Evolutionary conservation across 2,888 invertebrate genomes (phyloP), one percentile per base, ranked within the genome.

Genomic region (Eutolmus rufibarbis): DNA sequence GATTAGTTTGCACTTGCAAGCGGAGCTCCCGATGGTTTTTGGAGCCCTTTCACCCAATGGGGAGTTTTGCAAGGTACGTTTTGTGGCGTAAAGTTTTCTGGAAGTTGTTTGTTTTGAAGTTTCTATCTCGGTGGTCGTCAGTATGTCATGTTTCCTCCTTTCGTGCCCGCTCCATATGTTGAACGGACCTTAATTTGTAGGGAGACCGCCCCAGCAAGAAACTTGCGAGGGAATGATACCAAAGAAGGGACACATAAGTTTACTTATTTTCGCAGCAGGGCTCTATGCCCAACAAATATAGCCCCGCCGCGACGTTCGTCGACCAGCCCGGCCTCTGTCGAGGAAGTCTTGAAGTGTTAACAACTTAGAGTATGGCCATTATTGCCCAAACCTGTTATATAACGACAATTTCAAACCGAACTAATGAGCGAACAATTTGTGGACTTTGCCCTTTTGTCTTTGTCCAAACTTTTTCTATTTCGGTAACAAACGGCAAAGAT

Each of bases 61-160:
- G 23, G 66, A 82, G 37, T 82, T 82, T 82, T 16, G 31, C 51
- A 87, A 88, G 86, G 86, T 88, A 88, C 84, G 86, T 84, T 88
- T 77, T 88, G 88, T 87, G 88, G 88, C 74, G 34, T 19, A 77
- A 87, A 88, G 84, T 87, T 88, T 86, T 40, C 66, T 56, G 66
- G 86, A 87, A 87, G 88, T 88, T 88, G 85, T 86, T 88, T 87
- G 88, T 82, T 84, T 87, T 87, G 78, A 57, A 88, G 82, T 88
- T 87, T 74, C 84, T 84, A 66, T 84, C 84, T 66, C n/a, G 84
- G 37, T 74, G 37, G 84, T 66, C 51, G 84, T 84, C 84, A 84
- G 40, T 84, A 74, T 84, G 84, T 84, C 84, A 84, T 84, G 84
- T 74, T 84, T 84, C 43, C 40, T 66, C 46, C 74, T 84, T 74